Conservation (phyloP, 2,888 invertebrate species). For the Nebria brevicollis region DNA sequence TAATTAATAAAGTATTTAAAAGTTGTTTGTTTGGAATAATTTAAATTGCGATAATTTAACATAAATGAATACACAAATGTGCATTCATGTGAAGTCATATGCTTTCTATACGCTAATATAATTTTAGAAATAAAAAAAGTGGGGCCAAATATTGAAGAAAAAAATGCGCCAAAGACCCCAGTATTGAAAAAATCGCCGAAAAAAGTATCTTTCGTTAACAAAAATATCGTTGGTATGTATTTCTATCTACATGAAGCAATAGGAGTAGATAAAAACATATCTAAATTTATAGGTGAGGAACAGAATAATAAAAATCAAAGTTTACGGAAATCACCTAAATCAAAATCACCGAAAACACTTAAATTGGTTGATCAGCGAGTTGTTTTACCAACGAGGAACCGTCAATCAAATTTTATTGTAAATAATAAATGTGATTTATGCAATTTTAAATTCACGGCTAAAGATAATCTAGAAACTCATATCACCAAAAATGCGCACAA, state of each 20-base stretch:
- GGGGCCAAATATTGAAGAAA: neutral
- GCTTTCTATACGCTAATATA: too few species aligned
- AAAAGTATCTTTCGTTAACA: neutral
- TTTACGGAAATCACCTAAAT: neutral
- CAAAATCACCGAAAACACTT: neutral
- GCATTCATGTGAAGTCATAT: too few species aligned
- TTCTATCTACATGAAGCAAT: neutral
- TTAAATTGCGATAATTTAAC: too few species aligned
- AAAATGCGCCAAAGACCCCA: neutral
- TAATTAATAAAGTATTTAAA: too few species aligned
- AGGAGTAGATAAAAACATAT: neutral
- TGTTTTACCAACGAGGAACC: conserved; percentile 26
- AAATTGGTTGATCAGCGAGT: conserved; percentile 22
- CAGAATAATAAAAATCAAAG: neutral
- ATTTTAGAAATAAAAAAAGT: too few species aligned
- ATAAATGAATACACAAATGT: too few species aligned
- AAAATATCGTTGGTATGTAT: neutral
- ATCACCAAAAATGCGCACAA: conserved; percentile 30
- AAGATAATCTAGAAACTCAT: conserved; percentile 26
- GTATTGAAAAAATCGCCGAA: neutral
- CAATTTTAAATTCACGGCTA: conserved; percentile 31
- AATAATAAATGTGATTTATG: conserved; percentile 43
- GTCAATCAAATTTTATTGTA: conserved; percentile 26
- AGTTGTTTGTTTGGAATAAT: too few species aligned
- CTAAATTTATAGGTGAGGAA: neutral